These are phyloP conservation scores for Pachyseris speciosa DNA, from an alignment of 64 coral and sea anemone species.

Conservation along the genomic window DNA sequence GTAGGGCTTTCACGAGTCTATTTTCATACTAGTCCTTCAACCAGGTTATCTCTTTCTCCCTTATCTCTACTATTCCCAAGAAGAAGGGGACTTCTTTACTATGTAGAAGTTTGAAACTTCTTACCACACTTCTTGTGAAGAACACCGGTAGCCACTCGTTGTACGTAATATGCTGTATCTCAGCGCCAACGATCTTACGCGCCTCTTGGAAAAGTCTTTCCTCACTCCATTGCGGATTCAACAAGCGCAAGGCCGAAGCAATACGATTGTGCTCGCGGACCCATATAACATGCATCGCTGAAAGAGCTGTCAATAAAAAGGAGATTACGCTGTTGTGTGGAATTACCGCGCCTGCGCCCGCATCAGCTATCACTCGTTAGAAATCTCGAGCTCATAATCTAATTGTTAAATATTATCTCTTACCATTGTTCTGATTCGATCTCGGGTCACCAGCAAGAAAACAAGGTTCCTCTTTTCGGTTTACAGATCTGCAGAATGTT, in stretches of 20 bases:
- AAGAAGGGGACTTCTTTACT: too few relatives aligned
- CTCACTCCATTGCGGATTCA: background rate
- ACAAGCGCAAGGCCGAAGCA: background rate
- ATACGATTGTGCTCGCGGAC: conserved; percentile 72
- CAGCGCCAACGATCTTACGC: conserved; percentile 54
- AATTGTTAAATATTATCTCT: too few relatives aligned
- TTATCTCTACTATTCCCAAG: too few relatives aligned
- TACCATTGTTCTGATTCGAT: conserved; percentile 63
- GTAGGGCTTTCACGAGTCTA: too few relatives aligned
- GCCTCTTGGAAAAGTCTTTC: conserved; percentile 50
- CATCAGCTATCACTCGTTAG: too few relatives aligned
- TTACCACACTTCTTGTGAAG: conserved; percentile 12
- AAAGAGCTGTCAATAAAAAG: conserved; percentile 7
- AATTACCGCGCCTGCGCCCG: too few relatives aligned
- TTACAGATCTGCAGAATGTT: conserved; percentile 29
- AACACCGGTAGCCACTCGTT: conserved; percentile 65
- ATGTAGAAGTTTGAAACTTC: too few relatives aligned
- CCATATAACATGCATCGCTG: conserved; percentile 62
- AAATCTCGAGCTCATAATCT: too few relatives aligned
- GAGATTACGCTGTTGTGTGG: too few relatives aligned
- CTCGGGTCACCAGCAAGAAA: conserved; percentile 26
- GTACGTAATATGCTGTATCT: conserved; percentile 72
- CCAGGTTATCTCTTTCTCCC: too few relatives aligned
- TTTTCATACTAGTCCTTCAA: too few relatives aligned
- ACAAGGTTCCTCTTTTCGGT: background rate